Evolutionary conservation across 1,140 invertebrate genomes (phyloP), one percentile per base, ranked within the genome.

Genomic region (Ips nitidus): DNA sequence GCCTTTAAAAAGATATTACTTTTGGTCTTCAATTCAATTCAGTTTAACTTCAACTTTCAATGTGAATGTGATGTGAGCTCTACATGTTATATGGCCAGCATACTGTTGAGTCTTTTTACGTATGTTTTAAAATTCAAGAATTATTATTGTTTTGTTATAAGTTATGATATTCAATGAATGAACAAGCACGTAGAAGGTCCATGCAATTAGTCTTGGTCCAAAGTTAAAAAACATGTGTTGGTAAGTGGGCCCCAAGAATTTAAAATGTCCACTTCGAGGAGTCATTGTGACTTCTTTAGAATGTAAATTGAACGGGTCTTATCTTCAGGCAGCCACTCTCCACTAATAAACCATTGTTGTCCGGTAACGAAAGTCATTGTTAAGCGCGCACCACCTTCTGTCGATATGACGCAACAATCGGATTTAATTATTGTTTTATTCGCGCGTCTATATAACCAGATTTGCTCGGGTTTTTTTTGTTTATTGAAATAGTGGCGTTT

Each of bases 291-390:
- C 66, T 74, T 70, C 69, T 75, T 77, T 74, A 74, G 76, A 77
- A 77, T 77, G 75, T 76, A 77, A 77, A 77, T 77, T 77, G 76
- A 77, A 77, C 74, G 72, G 73, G 75, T 75, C 76, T 77, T 76
- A 77, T 77, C 76, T 76, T 59, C 68, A 73, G 74, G 70, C 71
- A 76, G 74, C 74, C 73, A 72, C 71, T 73, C 75, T 75, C 74
- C 72, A 78, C 75, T 78, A 77, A 78, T 78, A 78, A 77, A 78
- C 75, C 77, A 78, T 78, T 78, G 77, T 78, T 77, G 70, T 68
- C 73, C 74, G 69, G 75, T 77, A 77, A 77, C 71, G 74, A 77
- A 77, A 75, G 69, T 62, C 69, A 76, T 77, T 77, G 76, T 77
- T 75, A n/a, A 45, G n/a, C 52, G 53, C 41, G 22, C 56, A 58